These are phyloP conservation scores for Heliopora coerulea DNA, from an alignment of 92 coral and sea anemone species.

Conservation along the genomic window DNA sequence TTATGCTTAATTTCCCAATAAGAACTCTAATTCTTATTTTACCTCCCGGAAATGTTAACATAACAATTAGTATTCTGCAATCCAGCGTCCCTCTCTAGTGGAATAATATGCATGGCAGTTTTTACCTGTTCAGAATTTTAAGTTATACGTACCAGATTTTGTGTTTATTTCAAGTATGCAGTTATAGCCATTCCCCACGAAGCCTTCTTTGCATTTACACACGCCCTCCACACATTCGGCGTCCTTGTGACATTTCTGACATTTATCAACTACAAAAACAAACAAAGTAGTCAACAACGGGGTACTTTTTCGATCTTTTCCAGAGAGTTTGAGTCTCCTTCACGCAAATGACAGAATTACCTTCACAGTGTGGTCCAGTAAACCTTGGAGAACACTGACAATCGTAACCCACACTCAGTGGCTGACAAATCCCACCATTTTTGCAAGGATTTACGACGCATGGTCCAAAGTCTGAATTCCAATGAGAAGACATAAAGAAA, in stretches of 20 bases:
- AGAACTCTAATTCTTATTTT: too few species aligned
- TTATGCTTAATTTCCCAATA: too few species aligned
- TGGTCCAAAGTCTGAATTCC: constrained; percentile 39
- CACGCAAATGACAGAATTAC: too few species aligned
- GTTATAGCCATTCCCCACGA: constrained; percentile 75
- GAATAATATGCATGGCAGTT: too few species aligned
- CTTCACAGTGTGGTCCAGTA: constrained; percentile 86
- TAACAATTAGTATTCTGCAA: too few species aligned
- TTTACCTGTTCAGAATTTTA: too few species aligned
- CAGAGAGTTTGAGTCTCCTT: too few species aligned
- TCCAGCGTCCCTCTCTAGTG: too few species aligned
- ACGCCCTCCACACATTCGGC: constrained; percentile 74
- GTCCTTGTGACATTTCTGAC: constrained; percentile 71
- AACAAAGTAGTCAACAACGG: not conserved
- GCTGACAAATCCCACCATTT: constrained; percentile 68
- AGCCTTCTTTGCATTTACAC: constrained; percentile 72
- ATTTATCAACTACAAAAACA: constrained; percentile 65
- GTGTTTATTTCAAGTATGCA: constrained; percentile 35
- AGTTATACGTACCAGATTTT: not conserved
- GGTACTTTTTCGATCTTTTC: not conserved
- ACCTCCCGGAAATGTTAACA: too few species aligned
- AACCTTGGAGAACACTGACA: constrained; percentile 72
- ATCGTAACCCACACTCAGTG: constrained; percentile 55
- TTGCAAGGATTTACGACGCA: constrained; percentile 73
- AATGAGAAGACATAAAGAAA: not conserved